Evolutionary conservation across 35 echinoderm and acorn worm species (phyloP).

Genomic region (Acanthaster planci): DNA sequence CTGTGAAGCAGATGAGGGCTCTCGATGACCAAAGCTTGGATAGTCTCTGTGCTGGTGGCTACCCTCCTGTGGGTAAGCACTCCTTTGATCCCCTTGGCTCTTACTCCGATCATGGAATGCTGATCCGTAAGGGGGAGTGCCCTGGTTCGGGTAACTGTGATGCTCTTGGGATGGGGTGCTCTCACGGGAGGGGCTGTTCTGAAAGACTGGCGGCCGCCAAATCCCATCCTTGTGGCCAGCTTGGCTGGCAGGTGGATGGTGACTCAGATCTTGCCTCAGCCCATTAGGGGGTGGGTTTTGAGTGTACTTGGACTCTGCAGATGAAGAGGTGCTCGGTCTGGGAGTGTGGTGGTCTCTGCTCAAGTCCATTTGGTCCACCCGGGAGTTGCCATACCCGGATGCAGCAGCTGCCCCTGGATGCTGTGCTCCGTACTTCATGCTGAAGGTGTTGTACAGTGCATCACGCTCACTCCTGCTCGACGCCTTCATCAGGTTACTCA

Average conservation of each 20-base stretch:
- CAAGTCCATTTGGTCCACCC: conserved; percentile 30
- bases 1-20: background rate
- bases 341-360: conserved; percentile 13
- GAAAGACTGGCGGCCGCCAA: conserved; percentile 67
- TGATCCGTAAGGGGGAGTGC: background rate
- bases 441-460: background rate
- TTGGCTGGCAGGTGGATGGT: conserved; percentile 30
- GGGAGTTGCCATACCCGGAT: background rate
- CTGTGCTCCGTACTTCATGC: background rate
- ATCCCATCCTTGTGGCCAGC: conserved; percentile 55
- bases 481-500: conserved; percentile 60
- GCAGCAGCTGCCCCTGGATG: conserved; percentile 15
- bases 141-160: background rate
- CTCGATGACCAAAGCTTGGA: conserved; percentile 9
- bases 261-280: conserved; percentile 41
- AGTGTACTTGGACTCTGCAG: background rate
- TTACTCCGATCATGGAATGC: background rate
- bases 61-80: background rate
- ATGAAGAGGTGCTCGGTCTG: conserved; percentile 4
- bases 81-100: background rate
- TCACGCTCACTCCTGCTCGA: conserved; percentile 2
- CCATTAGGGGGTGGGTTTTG: conserved; percentile 27
- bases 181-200: conserved; percentile 46
- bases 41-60: conserved; percentile 17
- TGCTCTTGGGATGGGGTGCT: conserved; percentile 40